A percentile compares a stretch with the other conserved stretches of the same genome.
phyloP scores from a whole-genome alignment of 2,888 invertebrate species.

The Lysandra bellargus region DNA sequence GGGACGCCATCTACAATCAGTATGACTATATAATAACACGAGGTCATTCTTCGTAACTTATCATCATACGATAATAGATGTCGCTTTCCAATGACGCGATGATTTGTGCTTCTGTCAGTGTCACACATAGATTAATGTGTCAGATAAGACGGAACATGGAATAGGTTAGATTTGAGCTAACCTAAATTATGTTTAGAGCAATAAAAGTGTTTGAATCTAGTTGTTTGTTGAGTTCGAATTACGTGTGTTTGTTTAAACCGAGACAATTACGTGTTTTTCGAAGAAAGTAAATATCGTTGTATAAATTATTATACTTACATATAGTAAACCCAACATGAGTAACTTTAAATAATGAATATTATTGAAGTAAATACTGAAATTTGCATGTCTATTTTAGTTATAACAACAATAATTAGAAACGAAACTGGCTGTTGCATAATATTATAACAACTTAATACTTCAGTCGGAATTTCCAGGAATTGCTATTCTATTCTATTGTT shows the following conservation, averaged over 20 bases:
- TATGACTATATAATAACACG: background rate
- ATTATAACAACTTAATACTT: background rate
- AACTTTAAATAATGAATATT: background rate
- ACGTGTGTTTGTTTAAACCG: conserved; percentile 27
- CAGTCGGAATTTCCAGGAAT: too few relatives aligned
- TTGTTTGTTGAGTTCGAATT: conserved; percentile 39
- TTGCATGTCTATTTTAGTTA: background rate
- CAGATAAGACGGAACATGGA: conserved; percentile 37
- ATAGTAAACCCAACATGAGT: background rate
- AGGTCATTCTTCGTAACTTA: background rate
- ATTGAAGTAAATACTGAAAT: background rate
- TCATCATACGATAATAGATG: conserved; percentile 47
- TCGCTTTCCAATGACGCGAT: conserved; percentile 42
- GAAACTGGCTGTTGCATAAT: background rate
- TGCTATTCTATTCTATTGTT: too few relatives aligned
- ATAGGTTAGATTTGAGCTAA: conserved; percentile 36
- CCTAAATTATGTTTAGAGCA: conserved; percentile 49
- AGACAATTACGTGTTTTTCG: conserved; percentile 37
- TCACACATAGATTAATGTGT: background rate
- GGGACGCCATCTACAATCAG: background rate
- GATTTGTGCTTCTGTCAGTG: background rate
- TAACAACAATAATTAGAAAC: background rate
- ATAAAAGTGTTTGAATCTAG: conserved; percentile 49
- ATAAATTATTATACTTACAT: background rate
- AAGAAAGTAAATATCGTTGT: conserved; percentile 37